Conservation (phyloP, 2,113 vertebrate genomes). For the Oncorhynchus keta region DNA sequence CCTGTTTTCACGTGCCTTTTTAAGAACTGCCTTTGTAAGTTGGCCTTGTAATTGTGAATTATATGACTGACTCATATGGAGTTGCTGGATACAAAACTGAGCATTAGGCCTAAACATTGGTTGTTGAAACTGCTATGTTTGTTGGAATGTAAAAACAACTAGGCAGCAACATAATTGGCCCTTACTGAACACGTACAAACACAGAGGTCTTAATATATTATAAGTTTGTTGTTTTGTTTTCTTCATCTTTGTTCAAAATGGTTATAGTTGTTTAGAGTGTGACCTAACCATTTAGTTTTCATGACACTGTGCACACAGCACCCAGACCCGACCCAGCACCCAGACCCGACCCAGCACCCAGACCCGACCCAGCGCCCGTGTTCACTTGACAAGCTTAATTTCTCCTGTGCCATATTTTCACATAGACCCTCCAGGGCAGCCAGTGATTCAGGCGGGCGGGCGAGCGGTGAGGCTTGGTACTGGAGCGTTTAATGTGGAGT, state of each 20-base stretch:
- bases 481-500: slow-evolving; percentile 69
- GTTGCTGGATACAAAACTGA: slow-evolving; percentile 68
- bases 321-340: slow-evolving; percentile 32
- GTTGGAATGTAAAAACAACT: slow-evolving; percentile 41
- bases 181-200: slow-evolving; percentile 11
- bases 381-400: slow-evolving; percentile 72
- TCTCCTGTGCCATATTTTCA: slow-evolving; percentile 68
- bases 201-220: slow-evolving; percentile 39
- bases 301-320: slow-evolving; percentile 54
- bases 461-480: slow-evolving; percentile 54
- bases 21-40: slow-evolving; percentile 66
- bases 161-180: slow-evolving; percentile 28
- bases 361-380: slow-evolving; percentile 52
- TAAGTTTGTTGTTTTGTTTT: slow-evolving; percentile 48
- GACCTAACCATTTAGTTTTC: slow-evolving; percentile 34
- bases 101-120: slow-evolving; percentile 62
- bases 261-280: slow-evolving; percentile 50
- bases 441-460: slow-evolving; percentile 51
- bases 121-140: slow-evolving; percentile 54
- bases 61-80: slow-evolving; percentile 57
- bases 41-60: slow-evolving; percentile 71
- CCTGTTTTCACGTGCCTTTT: slow-evolving; percentile 65
- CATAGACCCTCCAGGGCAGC: slow-evolving; percentile 51
- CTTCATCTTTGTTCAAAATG: slow-evolving; percentile 51
- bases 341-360: too few relatives aligned